Conservation (phyloP, 1,140 invertebrate species). For the Nephila pilipes region DNA sequence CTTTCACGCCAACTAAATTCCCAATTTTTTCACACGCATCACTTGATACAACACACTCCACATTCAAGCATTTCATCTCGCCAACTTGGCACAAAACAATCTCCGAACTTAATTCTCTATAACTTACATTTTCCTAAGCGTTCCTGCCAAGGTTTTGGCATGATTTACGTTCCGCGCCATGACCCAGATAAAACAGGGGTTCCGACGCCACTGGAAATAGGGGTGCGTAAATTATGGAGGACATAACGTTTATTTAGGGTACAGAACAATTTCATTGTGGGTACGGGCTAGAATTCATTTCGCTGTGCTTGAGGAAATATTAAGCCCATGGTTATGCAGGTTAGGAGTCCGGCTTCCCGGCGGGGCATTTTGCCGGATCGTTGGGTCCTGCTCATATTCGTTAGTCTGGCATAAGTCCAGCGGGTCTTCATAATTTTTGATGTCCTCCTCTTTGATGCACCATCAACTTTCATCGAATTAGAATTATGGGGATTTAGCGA, state of each 20-base stretch:
- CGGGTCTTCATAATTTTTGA: too few relatives aligned
- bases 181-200: neutral
- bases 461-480: too few relatives aligned
- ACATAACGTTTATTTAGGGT: conserved; percentile 25
- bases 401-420: neutral
- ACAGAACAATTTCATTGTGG: neutral
- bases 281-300: neutral
- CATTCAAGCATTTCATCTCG: neutral
- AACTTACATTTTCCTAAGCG: neutral
- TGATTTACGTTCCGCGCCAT: neutral
- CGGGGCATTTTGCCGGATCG: neutral
- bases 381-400: neutral
- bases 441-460: too few relatives aligned
- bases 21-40: neutral
- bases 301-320: neutral
- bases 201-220: neutral
- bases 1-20: neutral
- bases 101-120: neutral
- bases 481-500: too few relatives aligned
- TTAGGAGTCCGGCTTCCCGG: neutral
- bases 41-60: neutral
- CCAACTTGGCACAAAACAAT: neutral
- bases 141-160: neutral
- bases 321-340: conserved; percentile 13
- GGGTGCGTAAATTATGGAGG: conserved; percentile 23